A percentile compares a stretch with the other conserved stretches of the same genome.
Evolutionary conservation across 35 echinoderm and acorn worm genomes (phyloP).

Genomic region (Amphiura filiformis): DNA sequence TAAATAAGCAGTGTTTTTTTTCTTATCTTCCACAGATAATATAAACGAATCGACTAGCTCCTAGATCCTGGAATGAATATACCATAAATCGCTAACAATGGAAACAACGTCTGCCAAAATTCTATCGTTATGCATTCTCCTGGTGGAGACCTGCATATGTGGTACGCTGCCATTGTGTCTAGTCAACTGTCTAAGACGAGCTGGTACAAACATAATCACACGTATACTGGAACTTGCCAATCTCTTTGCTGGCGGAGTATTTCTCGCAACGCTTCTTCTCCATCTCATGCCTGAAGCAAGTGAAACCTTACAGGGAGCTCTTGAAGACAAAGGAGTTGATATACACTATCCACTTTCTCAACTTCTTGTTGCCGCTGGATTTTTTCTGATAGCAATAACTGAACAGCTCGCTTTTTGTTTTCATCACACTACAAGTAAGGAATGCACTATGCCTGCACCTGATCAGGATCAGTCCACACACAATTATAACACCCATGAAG

Average conservation of each 20-base stretch:
- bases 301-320: not conserved
- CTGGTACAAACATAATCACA: not conserved
- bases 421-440: not conserved
- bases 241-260: constrained; percentile 36
- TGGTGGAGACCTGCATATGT: not conserved
- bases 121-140: not conserved
- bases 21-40: too few relatives aligned
- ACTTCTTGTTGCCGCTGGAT: constrained; percentile 11
- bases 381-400: constrained; percentile 17
- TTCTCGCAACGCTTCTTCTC: constrained; percentile 24
- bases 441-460: not conserved
- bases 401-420: constrained; percentile 6
- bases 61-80: too few relatives aligned
- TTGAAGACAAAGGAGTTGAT: not conserved
- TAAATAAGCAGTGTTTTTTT: too few relatives aligned
- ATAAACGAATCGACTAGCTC: too few relatives aligned
- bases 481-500: too few relatives aligned
- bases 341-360: constrained; percentile 10
- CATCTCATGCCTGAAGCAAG: constrained; percentile 29
- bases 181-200: not conserved
- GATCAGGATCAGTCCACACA: too few relatives aligned
- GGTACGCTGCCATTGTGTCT: not conserved
- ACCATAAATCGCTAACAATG: too few relatives aligned
- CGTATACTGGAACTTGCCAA: not conserved
- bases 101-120: not conserved